Conservation (phyloP, 2,797 vertebrate species). For the Brotula barbata region DNA sequence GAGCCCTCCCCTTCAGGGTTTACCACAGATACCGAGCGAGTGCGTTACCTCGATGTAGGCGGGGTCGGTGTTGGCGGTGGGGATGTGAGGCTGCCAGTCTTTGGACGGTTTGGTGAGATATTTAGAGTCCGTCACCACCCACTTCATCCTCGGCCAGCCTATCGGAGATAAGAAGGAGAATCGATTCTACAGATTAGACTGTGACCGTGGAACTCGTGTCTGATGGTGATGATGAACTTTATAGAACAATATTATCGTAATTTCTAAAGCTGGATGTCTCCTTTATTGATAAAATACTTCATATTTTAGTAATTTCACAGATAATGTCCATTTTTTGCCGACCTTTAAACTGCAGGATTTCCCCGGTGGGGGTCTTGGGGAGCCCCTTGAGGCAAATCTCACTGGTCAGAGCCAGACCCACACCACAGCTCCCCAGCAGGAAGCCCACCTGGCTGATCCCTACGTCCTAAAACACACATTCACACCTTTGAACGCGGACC, state of each 20-base stretch:
- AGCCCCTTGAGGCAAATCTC: slow-evolving; percentile 97
- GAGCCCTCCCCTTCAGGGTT: neutral
- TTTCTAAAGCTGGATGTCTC: neutral
- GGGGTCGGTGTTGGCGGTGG: slow-evolving; percentile 91
- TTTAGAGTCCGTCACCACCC: slow-evolving; percentile 98
- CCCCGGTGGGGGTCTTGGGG: slow-evolving; percentile 95
- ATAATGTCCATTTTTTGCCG: slow-evolving; percentile 7
- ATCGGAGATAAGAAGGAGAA: slow-evolving; percentile 27
- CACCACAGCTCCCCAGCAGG: slow-evolving; percentile 93
- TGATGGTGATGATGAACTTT: neutral
- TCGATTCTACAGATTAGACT: slow-evolving; percentile 1
- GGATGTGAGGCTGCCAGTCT: slow-evolving; percentile 98
- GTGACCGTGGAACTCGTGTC: neutral
- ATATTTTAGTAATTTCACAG: neutral
- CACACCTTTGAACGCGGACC: neutral
- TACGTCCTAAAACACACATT: slow-evolving; percentile 82
- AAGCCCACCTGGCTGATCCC: slow-evolving; percentile 98
- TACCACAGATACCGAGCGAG: slow-evolving; percentile 5
- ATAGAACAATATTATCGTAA: slow-evolving; percentile 3
- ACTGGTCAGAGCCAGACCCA: slow-evolving; percentile 93
- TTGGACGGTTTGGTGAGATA: slow-evolving; percentile 98
- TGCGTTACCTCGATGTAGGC: slow-evolving; percentile 92
- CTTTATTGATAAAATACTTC: neutral
- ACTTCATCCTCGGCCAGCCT: slow-evolving; percentile 98
- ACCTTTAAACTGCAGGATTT: slow-evolving; percentile 99